A percentile compares a stretch with the other conserved stretches of the same genome.
These are phyloP conservation scores for Salvator merianae DNA, from an alignment of 2,113 vertebrate species.

Conservation along the genomic window DNA sequence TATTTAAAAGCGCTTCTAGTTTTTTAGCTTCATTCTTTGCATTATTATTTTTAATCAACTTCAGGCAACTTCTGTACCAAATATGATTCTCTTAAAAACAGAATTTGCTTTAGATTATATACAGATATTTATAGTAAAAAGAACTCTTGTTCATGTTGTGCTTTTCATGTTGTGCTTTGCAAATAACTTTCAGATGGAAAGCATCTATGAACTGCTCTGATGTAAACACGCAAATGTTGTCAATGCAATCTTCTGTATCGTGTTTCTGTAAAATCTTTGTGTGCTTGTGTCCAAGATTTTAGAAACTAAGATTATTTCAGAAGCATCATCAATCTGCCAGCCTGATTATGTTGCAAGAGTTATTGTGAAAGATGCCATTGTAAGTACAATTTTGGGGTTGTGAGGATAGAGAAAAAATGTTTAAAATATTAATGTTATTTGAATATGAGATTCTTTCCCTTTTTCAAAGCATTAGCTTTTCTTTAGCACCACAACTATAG, in stretches of 20 bases:
- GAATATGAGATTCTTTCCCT: too few species aligned
- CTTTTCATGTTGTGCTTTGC: not conserved
- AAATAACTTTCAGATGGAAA: not conserved
- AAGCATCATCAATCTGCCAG: slow-evolving; percentile 90
- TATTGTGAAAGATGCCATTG: slow-evolving; percentile 91
- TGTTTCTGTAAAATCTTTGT: slow-evolving; percentile 27
- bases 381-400: slow-evolving; percentile 72
- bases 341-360: slow-evolving; percentile 94
- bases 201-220: not conserved
- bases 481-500: not conserved
- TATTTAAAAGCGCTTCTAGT: too few species aligned
- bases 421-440: too few species aligned
- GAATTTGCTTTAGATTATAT: not conserved
- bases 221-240: too few species aligned
- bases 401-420: not conserved
- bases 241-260: not conserved
- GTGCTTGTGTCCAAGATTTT: slow-evolving; percentile 79
- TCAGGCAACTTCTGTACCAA: not conserved
- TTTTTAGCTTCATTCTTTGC: not conserved
- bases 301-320: slow-evolving; percentile 94
- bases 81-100: not conserved
- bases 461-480: too few species aligned
- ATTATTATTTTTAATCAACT: not conserved
- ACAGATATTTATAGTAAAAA: not conserved
- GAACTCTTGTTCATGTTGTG: not conserved